Evolutionary conservation across 2,888 invertebrate species (phyloP).

Genomic region (Synergus gifuensis): DNA sequence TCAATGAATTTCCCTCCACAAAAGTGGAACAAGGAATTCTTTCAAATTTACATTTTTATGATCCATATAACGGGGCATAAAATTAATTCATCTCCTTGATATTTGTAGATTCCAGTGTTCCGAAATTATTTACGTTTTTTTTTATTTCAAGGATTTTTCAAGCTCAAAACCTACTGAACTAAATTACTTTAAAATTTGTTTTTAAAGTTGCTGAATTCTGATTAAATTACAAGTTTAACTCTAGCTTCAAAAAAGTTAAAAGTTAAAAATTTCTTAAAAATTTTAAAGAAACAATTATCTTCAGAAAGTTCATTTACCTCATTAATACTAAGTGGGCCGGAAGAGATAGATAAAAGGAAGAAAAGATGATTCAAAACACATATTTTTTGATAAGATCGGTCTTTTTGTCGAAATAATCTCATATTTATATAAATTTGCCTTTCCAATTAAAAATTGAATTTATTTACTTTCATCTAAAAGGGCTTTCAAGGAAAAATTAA

Average conservation of each 20-base stretch:
- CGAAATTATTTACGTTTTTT: no score
- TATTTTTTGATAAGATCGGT: constrained; percentile 11
- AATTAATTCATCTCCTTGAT: not conserved
- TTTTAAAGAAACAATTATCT: not conserved
- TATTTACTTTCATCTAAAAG: not conserved
- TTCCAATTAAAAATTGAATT: not conserved
- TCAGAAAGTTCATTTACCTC: constrained; percentile 23
- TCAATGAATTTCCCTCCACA: constrained; percentile 8
- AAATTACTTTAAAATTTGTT: not conserved
- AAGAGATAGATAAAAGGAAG: not conserved
- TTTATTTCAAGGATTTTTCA: no score
- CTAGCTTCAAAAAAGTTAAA: not conserved
- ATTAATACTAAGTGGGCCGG: not conserved
- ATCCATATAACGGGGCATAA: not conserved
- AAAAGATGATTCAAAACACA: not conserved
- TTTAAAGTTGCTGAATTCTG: not conserved
- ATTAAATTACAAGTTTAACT: not conserved
- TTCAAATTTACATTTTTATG: not conserved
- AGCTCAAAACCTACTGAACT: no score
- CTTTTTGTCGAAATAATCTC: not conserved
- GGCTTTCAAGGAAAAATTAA: not conserved
- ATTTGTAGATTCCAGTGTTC: no score
- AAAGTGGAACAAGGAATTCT: not conserved
- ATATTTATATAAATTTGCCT: not conserved
- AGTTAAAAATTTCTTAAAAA: no score